Base-by-base conservation (phyloP, 53 echinoderm and acorn worm genomes). In the Apostichopus leukothele region DNA sequence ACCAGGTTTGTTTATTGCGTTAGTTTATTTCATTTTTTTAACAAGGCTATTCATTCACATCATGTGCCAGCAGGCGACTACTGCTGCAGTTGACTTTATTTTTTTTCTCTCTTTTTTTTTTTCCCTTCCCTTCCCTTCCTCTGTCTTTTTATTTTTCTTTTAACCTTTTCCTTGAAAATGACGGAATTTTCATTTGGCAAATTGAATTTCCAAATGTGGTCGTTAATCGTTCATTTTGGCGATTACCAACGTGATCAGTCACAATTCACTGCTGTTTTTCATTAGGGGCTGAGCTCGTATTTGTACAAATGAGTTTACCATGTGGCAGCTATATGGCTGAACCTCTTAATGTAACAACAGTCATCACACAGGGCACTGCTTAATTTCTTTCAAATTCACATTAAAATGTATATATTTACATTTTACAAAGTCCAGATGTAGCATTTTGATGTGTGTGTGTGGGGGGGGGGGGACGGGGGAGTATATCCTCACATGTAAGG, bases 181-280 rank as follows among this genome's bases (percentile, higher is more conserved):
- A 68, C 85, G 67, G 50, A 85, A 85, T 85, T 67, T 39, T 85
- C 85, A 85, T 85, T 85, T 85, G 66, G 85, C 85, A 63, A 85
- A 85, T 85, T 85, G 85, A 85, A 85, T 85, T 85, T 85, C 85
- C 85, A 85, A 60, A 85, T 85, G 85, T 66, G 60, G 85, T 67
- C 66, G 85, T 85, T 85, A 85, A 85, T 85, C 85, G 85, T 85
- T 85, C 85, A 85, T 85, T 67, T 85, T 26, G 85, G 85, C 67
- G 22, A 85, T 85, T 85, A 85, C 66, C 27, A 85, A 60, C 67
- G 66, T 85, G 85, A 68, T 85, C 85, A 85, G 85, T 85, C 85
- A 85, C 85, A 67, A 66, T 67, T 60, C 85, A 67, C 85, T 85
- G 85, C 85, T 63, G 67, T 85, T 85, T 85, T 85, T 85, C 85